phyloP scores from a whole-genome alignment of 1,140 invertebrate genomes.

The Drosophila navojoa region DNA sequence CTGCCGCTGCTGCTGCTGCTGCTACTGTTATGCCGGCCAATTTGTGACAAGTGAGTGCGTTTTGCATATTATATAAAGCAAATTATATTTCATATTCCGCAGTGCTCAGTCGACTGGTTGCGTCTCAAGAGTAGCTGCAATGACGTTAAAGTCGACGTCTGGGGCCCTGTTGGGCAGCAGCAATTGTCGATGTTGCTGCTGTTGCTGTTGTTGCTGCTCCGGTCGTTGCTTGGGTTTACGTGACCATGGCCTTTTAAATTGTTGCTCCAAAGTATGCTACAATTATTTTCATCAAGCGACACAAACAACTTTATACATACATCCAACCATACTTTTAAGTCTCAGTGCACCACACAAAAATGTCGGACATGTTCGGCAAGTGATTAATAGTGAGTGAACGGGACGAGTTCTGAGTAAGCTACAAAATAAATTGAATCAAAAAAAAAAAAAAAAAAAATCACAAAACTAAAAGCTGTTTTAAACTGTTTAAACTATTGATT shows the following conservation, averaged over 20 bases:
- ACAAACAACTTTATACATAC: slow-evolving; percentile 41
- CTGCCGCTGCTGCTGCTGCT: slow-evolving; percentile 40
- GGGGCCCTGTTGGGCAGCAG: slow-evolving; percentile 41
- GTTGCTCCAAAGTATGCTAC: slow-evolving; percentile 70
- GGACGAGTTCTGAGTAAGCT: too few species aligned
- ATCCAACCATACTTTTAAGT: slow-evolving; percentile 17
- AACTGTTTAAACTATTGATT: too few species aligned
- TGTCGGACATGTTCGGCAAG: background rate
- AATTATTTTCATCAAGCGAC: slow-evolving; percentile 72
- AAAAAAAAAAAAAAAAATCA: too few species aligned
- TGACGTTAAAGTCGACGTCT: slow-evolving; percentile 24
- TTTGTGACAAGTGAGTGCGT: slow-evolving; percentile 75
- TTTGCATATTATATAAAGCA: slow-evolving; percentile 64
- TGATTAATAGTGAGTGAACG: too few species aligned
- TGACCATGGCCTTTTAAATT: slow-evolving; percentile 68
- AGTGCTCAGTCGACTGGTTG: slow-evolving; percentile 51
- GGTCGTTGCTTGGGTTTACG: slow-evolving; percentile 28
- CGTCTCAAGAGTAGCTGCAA: slow-evolving; percentile 61
- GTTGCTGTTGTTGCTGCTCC: background rate
- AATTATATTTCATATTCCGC: slow-evolving; percentile 69
- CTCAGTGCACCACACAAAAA: slow-evolving; percentile 47
- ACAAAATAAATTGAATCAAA: too few species aligned
- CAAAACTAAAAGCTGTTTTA: too few species aligned
- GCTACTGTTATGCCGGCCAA: slow-evolving; percentile 61
- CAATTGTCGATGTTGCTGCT: slow-evolving; percentile 12